Percentiles rank a stretch among this genome's conserved stretches.
phyloP scores from a whole-genome alignment of 2,113 vertebrate species.

The Sinocyclocheilus rhinocerous region DNA sequence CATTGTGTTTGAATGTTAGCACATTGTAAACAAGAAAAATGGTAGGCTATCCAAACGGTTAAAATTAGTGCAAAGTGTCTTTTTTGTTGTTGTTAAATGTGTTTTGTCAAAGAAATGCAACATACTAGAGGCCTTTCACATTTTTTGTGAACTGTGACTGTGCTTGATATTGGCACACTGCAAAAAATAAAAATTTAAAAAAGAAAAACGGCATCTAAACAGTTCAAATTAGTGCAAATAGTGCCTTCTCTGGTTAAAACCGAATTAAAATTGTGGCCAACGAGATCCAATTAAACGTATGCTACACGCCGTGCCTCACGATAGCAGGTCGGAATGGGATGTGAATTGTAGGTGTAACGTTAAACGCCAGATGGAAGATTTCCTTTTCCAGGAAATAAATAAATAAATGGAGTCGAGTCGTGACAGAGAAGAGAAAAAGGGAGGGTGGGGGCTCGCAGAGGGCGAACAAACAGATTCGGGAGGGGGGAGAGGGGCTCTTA shows the following conservation, averaged over 20 bases:
- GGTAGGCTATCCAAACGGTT: background rate
- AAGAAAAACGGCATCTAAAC: background rate
- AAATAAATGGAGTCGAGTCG: conserved; percentile 58
- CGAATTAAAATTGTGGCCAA: background rate
- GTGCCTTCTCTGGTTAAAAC: background rate
- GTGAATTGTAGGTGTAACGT: conserved; percentile 11
- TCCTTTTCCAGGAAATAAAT: conserved; percentile 54
- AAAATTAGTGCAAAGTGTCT: background rate
- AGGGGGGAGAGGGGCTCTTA: background rate
- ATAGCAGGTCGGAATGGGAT: background rate
- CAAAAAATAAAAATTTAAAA: background rate
- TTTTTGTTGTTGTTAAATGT: background rate
- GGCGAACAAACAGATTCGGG: conserved; percentile 39
- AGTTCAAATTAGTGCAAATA: background rate
- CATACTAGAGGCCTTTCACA: background rate
- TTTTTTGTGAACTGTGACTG: background rate
- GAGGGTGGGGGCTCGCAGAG: conserved; percentile 52
- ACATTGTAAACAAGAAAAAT: background rate
- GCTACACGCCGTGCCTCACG: background rate
- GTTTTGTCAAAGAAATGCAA: background rate
- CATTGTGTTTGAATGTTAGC: background rate
- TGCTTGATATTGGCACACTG: too few relatives aligned
- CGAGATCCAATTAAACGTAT: background rate
- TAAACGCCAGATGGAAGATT: conserved; percentile 52
- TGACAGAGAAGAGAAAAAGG: conserved; percentile 55